A percentile compares a stretch with the other conserved stretches of the same genome.
These are phyloP conservation scores for Caenorhabditis zanzibari DNA, from an alignment of 2,888 invertebrate genomes.

Conservation along the genomic window DNA sequence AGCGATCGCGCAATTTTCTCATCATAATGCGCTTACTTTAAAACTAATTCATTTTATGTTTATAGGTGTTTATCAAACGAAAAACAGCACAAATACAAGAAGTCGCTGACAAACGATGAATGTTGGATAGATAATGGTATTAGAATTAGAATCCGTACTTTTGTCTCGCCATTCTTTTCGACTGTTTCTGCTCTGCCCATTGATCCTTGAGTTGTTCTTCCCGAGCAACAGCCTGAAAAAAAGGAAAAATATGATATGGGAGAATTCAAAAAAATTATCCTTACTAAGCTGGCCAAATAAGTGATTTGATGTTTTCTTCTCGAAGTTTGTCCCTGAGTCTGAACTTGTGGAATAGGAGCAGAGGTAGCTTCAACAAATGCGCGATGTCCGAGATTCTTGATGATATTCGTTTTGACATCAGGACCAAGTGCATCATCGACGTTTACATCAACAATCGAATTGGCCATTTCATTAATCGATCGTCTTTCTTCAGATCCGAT, in stretches of 20 bases:
- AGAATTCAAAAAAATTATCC: not conserved
- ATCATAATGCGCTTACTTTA: conserved; percentile 47
- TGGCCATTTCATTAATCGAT: conserved; percentile 74
- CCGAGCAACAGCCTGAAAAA: conserved; percentile 79
- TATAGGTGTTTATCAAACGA: conserved; percentile 58
- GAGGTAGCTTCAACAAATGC: conserved; percentile 64
- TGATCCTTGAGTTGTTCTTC: conserved; percentile 82
- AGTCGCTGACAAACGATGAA: conserved; percentile 21
- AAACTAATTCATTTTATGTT: conserved; percentile 52
- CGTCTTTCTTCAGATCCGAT: conserved; percentile 73
- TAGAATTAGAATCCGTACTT: conserved; percentile 81
- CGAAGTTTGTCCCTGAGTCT: conserved; percentile 71
- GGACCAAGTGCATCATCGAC: conserved; percentile 81
- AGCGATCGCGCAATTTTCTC: conserved; percentile 61
- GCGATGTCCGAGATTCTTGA: conserved; percentile 77
- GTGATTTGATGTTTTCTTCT: conserved; percentile 83
- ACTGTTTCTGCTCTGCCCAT: conserved; percentile 80
- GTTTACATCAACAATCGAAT: conserved; percentile 79
- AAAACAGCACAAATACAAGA: conserved; percentile 44
- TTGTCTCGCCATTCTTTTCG: conserved; percentile 76
- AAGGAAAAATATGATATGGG: too few relatives aligned
- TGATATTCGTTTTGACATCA: conserved; percentile 77
- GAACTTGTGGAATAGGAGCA: conserved; percentile 66
- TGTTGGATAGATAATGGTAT: conserved; percentile 16
- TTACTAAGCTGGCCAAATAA: conserved; percentile 79